Evolutionary conservation across 2,113 vertebrate species (phyloP).

Genomic region (Aptenodytes patagonicus): DNA sequence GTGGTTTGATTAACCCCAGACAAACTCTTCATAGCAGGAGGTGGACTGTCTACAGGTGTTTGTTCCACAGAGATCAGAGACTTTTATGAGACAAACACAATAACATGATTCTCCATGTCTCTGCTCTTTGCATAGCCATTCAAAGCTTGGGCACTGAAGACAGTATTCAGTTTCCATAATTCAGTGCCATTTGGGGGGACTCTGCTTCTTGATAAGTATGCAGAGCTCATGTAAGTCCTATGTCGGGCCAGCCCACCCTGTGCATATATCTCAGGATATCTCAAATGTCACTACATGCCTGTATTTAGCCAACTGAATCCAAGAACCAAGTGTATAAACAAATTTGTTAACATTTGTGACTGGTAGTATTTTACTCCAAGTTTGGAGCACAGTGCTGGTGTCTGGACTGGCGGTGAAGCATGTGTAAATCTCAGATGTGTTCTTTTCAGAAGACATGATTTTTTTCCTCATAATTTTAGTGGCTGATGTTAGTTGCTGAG

Average conservation of each 20-base stretch:
- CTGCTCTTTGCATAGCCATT: not conserved
- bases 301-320: not conserved
- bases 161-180: not conserved
- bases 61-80: not conserved
- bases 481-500: not conserved
- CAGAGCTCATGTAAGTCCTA: not conserved
- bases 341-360: not conserved
- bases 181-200: not conserved
- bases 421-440: not conserved
- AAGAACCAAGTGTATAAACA: not conserved
- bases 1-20: not conserved
- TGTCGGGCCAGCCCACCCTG: not conserved
- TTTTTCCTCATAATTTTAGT: not conserved
- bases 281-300: not conserved
- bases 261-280: not conserved
- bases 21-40: not conserved
- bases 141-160: not conserved
- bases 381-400: rapidly evolving
- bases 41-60: not conserved
- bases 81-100: not conserved
- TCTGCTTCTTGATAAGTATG: not conserved
- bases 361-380: not conserved
- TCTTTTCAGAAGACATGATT: rapidly evolving
- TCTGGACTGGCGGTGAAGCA: not conserved
- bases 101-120: not conserved